Evolutionary conservation across 2,888 invertebrate genomes (phyloP).

Genomic region (Andricus curvator): DNA sequence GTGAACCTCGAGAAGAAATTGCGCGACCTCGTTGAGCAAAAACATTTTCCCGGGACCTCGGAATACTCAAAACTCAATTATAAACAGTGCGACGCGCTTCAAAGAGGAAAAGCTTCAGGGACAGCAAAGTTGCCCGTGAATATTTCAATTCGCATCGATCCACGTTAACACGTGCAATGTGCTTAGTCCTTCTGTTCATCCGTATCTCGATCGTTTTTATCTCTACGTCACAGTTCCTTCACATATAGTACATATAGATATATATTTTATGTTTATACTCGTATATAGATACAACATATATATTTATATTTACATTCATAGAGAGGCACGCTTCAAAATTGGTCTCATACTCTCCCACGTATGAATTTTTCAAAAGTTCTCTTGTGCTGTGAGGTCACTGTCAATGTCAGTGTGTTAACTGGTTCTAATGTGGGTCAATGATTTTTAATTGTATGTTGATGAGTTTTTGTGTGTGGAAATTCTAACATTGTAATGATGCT

Average conservation of each 20-base stretch:
- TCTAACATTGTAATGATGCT: neutral
- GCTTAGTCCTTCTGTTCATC: conserved; percentile 44
- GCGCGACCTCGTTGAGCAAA: neutral
- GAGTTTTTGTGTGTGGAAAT: neutral
- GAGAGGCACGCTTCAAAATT: conserved; percentile 34
- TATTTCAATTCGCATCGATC: conserved; percentile 69
- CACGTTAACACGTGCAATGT: conserved; percentile 54
- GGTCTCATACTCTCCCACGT: conserved; percentile 34
- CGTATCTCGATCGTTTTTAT: conserved; percentile 34
- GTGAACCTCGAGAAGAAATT: conserved; percentile 3
- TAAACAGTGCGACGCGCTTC: neutral
- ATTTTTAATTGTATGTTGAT: conserved; percentile 5
- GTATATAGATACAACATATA: conserved; percentile 6
- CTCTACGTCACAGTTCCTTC: neutral
- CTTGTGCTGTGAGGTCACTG: conserved; percentile 13
- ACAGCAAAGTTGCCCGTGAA: conserved; percentile 56
- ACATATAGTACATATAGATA: conserved; percentile 9
- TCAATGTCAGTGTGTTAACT: neutral
- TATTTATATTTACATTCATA: conserved; percentile 1
- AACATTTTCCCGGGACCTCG: conserved; percentile 21
- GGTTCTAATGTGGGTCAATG: neutral
- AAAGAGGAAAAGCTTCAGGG: conserved; percentile 49
- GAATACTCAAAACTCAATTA: neutral
- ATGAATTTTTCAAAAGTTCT: conserved; percentile 17
- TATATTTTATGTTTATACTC: neutral